phyloP scores from a whole-genome alignment of 2,113 vertebrate species.

The Nettapus auritus region DNA sequence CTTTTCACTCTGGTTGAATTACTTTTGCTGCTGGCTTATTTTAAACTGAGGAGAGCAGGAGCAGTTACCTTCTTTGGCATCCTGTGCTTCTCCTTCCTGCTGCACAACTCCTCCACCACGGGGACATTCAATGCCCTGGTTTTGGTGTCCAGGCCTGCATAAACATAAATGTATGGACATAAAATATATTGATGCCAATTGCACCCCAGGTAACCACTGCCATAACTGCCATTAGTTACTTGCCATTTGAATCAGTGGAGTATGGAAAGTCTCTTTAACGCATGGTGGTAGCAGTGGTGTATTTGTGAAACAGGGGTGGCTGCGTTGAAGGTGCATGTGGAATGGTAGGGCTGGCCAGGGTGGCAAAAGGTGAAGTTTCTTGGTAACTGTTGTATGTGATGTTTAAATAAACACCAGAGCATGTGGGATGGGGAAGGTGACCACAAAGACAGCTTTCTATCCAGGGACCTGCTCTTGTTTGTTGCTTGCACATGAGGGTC shows the following conservation, averaged over 20 bases:
- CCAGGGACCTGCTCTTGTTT: background rate
- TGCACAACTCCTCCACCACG: background rate
- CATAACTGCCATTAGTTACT: background rate
- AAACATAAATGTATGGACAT: background rate
- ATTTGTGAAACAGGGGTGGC: background rate
- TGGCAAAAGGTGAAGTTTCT: background rate
- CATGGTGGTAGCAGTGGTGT: background rate
- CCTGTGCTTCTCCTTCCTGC: background rate
- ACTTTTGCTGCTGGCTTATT: background rate
- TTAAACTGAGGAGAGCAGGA: background rate
- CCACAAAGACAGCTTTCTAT: background rate
- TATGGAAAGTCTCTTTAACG: background rate
- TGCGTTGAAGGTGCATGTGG: background rate
- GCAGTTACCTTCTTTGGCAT: background rate
- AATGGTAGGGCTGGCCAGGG: too few relatives aligned
- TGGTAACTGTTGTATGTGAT: background rate
- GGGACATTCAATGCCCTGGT: background rate
- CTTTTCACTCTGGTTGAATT: background rate
- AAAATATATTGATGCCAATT: too few relatives aligned
- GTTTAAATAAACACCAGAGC: background rate
- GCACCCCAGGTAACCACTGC: background rate
- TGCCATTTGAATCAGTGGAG: background rate
- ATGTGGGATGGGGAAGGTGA: background rate
- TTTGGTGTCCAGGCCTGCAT: background rate
- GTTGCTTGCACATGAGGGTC: background rate